Conservation (phyloP, 1,140 invertebrate genomes). For the Platorchestia sp. region DNA sequence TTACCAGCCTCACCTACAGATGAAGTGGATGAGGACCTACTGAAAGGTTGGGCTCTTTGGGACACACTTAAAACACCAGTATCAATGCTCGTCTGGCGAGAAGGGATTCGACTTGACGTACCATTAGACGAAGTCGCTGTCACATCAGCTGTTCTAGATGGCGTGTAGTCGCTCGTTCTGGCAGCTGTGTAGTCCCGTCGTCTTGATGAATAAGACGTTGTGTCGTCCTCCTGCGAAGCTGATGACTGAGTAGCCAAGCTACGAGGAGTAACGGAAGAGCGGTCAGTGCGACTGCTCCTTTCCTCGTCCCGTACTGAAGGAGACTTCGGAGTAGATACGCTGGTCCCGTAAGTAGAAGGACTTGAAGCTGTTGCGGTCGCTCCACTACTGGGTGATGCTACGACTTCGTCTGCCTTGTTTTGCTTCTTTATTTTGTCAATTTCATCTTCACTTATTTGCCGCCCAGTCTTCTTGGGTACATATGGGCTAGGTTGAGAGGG, state of each 20-base stretch:
- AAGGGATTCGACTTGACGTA: conserved; percentile 58
- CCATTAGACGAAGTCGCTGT: conserved; percentile 39
- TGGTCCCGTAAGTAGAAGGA: conserved; percentile 57
- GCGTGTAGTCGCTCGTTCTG: conserved; percentile 53
- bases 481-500: conserved; percentile 4
- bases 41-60: conserved; percentile 64
- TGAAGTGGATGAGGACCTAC: conserved; percentile 66
- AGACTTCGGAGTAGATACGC: conserved; percentile 71
- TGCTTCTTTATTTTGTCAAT: conserved; percentile 89
- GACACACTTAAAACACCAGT: conserved; percentile 60
- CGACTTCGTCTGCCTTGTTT: conserved; percentile 78
- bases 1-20: conserved; percentile 65
- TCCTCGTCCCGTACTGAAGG: conserved; percentile 71
- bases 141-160: conserved; percentile 70
- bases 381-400: conserved; percentile 71
- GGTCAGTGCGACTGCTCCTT: conserved; percentile 71
- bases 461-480: conserved; percentile 69
- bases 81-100: conserved; percentile 64
- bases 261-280: conserved; percentile 68
- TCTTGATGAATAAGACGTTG: conserved; percentile 52
- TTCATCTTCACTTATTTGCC: conserved; percentile 89
- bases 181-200: conserved; percentile 57
- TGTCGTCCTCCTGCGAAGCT: neutral
- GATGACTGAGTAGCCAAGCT: conserved; percentile 64
- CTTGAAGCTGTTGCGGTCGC: conserved; percentile 71